Evolutionary conservation across 2,113 vertebrate species (phyloP), one percentile per base, ranked within the genome.

Genomic region (Chelonoidis abingdonii): DNA sequence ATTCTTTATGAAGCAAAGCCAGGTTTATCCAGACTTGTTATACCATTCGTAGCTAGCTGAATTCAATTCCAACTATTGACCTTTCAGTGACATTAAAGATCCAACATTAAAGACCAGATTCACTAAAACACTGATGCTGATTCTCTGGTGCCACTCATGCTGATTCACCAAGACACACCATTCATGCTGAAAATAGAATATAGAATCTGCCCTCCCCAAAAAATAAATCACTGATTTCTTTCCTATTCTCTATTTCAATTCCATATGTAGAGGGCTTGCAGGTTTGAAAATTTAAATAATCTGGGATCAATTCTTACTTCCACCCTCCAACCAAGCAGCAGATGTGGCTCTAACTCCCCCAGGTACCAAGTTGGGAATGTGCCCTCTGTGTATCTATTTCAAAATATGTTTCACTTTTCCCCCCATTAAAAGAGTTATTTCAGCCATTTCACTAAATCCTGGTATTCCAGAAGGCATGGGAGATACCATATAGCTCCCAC

Each of bases 101-200:
- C 52, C 19, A 53, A 4, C 90, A 87, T 75, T 88, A 82, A 91
- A 82, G 83, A 92, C 25, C 35, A n/a, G 21, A 94, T 90, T 95
- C 83, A 72, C n/a, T 84, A 56, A 57, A 47, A 88, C 49, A 50
- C 54, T 90, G 35, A 16, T 91, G 49, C 41, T 54, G 53, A 54
- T 54, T 54, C 21, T 54, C 53, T 54, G 53, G 57, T 56, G 5
- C 44, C 14, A 31, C 53, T 93, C 57, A 35, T 0, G 2, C 79
- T 81, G 84, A 80, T 94, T 91, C 69, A 84, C 49, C 79, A 49
- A 90, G 87, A 49, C n/a, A 14, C 16, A 25, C 19, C 2, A 44
- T 72, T 86, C 22, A 29, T 89, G 90, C 41, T 75, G 59, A 87
- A 92, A 78, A 84, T 2, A 82, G 79, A 75, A 93, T 31, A 17